These are phyloP conservation scores for Palythoa heliodiscus DNA, from an alignment of 92 coral and sea anemone genomes.

Conservation along the genomic window DNA sequence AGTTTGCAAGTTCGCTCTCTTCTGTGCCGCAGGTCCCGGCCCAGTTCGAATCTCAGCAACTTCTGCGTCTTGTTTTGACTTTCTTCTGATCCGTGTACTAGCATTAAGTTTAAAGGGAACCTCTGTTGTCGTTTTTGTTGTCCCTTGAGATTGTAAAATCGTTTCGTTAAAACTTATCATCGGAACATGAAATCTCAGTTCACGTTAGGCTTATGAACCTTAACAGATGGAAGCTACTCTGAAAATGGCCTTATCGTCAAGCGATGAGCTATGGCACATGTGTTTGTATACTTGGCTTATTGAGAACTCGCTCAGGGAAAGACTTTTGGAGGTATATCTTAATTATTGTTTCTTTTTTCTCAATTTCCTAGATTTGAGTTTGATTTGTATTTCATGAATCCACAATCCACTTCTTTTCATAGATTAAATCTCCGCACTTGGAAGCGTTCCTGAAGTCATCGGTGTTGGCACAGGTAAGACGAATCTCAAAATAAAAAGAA, in stretches of 20 bases:
- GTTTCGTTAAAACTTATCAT: too few relatives aligned
- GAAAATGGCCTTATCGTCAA: conserved; percentile 73
- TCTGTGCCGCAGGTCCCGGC: too few relatives aligned
- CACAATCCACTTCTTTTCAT: background rate
- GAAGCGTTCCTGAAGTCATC: conserved; percentile 73
- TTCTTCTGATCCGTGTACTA: too few relatives aligned
- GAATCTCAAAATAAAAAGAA: background rate
- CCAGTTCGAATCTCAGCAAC: too few relatives aligned
- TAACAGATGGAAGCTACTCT: conserved; percentile 85
- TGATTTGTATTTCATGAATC: background rate
- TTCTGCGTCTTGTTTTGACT: too few relatives aligned
- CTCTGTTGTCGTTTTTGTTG: too few relatives aligned
- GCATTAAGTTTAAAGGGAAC: too few relatives aligned
- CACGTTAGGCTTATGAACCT: background rate
- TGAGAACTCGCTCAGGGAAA: conserved; percentile 86
- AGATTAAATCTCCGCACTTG: conserved; percentile 76
- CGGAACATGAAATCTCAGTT: too few relatives aligned
- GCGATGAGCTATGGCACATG: conserved; percentile 93
- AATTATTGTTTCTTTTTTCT: background rate
- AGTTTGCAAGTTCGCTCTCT: too few relatives aligned
- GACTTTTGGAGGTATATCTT: conserved; percentile 79
- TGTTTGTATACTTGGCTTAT: conserved; percentile 92
- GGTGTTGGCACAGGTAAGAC: conserved; percentile 57
- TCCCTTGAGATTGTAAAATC: too few relatives aligned
- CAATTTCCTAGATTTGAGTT: background rate